Percentiles rank a stretch among this genome's conserved stretches.
These are phyloP conservation scores for Centropus unirufus DNA, from an alignment of 2,113 vertebrate species.

Conservation along the genomic window DNA sequence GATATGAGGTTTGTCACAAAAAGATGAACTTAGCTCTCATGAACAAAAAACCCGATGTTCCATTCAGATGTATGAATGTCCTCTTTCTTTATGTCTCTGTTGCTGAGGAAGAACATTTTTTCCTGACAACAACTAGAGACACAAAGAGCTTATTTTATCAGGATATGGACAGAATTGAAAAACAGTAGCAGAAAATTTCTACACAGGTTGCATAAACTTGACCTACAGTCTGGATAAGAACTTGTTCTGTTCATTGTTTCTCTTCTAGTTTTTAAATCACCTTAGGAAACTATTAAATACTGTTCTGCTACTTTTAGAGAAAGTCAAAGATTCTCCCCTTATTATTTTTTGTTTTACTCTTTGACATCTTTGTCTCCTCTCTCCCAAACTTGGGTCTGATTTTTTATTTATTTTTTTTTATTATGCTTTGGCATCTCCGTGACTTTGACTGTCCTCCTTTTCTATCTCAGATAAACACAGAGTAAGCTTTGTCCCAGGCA, in stretches of 20 bases:
- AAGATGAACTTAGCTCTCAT: not conserved
- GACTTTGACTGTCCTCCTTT: not conserved
- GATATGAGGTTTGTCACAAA: not conserved
- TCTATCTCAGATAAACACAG: not conserved
- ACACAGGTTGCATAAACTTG: not conserved
- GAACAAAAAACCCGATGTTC: not conserved
- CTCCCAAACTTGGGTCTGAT: not conserved
- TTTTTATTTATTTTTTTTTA: not conserved
- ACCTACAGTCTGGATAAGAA: not conserved
- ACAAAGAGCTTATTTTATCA: not conserved
- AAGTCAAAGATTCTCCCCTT: not conserved
- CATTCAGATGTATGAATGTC: not conserved
- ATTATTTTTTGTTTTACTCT: not conserved
- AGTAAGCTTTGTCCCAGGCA: not conserved
- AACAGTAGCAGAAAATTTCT: not conserved
- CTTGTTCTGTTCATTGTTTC: not conserved
- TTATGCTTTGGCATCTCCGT: not conserved
- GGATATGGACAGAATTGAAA: not conserved
- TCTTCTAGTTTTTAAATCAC: not conserved
- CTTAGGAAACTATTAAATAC: not conserved
- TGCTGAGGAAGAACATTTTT: not conserved
- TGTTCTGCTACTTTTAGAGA: not conserved
- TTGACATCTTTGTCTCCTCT: not conserved
- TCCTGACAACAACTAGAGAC: not conserved
- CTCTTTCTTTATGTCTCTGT: not conserved